Base-by-base conservation (phyloP, 2,888 invertebrate species). In the Ellobium chinense region DNA sequence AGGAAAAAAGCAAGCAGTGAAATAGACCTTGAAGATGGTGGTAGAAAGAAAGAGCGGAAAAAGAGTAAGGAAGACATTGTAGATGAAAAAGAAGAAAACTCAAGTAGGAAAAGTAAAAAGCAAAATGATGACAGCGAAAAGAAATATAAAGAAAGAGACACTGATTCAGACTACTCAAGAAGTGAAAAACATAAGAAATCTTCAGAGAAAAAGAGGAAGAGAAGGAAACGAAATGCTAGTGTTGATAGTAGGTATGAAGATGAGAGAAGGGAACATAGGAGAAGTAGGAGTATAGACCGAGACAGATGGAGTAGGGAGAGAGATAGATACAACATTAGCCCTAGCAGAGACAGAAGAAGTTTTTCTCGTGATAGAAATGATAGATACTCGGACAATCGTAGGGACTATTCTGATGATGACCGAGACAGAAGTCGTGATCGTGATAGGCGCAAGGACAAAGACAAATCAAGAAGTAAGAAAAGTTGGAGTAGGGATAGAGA, bases 401-500 rank as follows among this genome's bases (percentile, higher is more conserved):
- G 78, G 46, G 73, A 78, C 39, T 37, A 60, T 31, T 46, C 63
- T 18, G 77, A 73, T 29, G 77, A 63, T 34, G 70, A 73, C 65
- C n/a, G 66, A 34, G 62, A 77, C 76, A 78, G 65, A 18, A 39
- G 73, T 37, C 27, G 37, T 34, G 31, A 65, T 31, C 36, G 21
- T 78, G 34, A 63, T 21, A 66, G 46, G 62, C 74, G n/a, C 36
- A 79, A 39, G 46, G 80, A 31, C 37, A 80, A 66, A 58, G 66
- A 70, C 34, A 79, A 36, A 39, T 31, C 27, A 36, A 60, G 37
- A 80, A 72, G 37, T 56, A 74, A 62, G 62, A 79, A 62, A 74
- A 29, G 54, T 81, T 79, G 79, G 58, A 78, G 80, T n/a, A 79
- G 80, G 80, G 37, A 84, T 82, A 77, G 77, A 76, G 72, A 85